These are phyloP conservation scores for Apocheima hispidaria DNA, from an alignment of 2,888 invertebrate genomes.

Conservation along the genomic window DNA sequence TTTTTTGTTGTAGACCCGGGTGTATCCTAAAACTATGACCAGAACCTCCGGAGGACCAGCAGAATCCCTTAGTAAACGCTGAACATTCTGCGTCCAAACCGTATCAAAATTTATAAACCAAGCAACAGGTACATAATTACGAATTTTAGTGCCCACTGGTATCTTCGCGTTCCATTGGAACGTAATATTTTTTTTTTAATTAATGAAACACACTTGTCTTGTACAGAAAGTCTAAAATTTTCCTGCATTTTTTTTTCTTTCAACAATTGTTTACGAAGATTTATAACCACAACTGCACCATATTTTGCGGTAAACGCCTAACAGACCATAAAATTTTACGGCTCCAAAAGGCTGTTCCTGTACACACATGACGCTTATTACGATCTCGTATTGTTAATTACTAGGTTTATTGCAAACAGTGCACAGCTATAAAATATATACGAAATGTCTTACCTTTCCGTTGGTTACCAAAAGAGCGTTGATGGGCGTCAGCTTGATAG, in stretches of 20 bases:
- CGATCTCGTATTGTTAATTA: constrained; percentile 34
- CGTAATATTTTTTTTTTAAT: too few species aligned
- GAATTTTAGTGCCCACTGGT: too few species aligned
- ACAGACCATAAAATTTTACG: constrained; percentile 33
- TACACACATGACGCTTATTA: constrained; percentile 32
- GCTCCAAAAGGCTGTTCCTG: constrained; percentile 31
- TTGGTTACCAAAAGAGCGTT: constrained; percentile 96
- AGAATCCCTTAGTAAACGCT: too few species aligned
- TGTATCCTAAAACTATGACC: too few species aligned
- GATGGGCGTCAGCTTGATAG: constrained; percentile 94
- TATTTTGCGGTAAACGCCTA: constrained; percentile 18
- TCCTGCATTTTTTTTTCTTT: neutral
- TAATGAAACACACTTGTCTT: too few species aligned
- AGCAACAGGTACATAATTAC: too few species aligned
- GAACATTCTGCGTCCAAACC: too few species aligned
- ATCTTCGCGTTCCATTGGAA: too few species aligned
- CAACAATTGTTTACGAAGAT: neutral
- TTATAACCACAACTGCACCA: constrained; percentile 19
- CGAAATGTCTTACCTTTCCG: constrained; percentile 90
- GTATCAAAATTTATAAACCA: too few species aligned
- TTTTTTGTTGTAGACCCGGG: too few species aligned
- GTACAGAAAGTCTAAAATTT: too few species aligned
- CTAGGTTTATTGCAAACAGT: constrained; percentile 29
- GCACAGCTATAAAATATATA: constrained; percentile 19
- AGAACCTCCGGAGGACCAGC: too few species aligned